A percentile compares a stretch with the other conserved stretches of the same genome.
These are phyloP conservation scores for Melanostigma gelatinosum DNA, from an alignment of 2,113 vertebrate genomes.

Conservation along the genomic window DNA sequence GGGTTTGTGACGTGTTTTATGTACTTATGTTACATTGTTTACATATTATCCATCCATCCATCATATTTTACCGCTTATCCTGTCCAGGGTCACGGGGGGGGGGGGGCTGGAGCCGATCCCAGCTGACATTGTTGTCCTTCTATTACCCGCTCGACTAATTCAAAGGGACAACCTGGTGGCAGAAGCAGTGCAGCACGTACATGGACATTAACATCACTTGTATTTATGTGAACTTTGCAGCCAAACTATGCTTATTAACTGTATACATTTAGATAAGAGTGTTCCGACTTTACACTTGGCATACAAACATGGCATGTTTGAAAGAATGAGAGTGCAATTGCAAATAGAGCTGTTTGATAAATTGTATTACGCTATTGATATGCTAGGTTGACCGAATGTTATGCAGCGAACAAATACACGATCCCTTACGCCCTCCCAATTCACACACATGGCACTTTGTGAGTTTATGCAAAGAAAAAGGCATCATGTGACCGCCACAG, in stretches of 20 bases:
- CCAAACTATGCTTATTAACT: neutral
- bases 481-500: constrained; percentile 10
- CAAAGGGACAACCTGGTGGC: neutral
- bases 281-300: neutral
- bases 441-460: neutral
- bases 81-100: neutral
- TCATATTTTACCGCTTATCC: neutral
- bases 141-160: neutral
- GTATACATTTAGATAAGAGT: neutral
- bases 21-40: neutral
- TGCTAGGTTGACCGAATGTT: neutral
- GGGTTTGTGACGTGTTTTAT: no score
- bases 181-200: neutral
- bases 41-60: neutral
- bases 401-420: neutral
- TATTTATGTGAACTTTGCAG: neutral
- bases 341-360: neutral
- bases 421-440: no score
- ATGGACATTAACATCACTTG: neutral
- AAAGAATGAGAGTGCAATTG: neutral
- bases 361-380: neutral
- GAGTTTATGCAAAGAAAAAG: neutral
- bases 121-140: no score
- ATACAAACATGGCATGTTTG: neutral
- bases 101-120: no score